These are phyloP conservation scores for Cygnus olor DNA, from an alignment of 2,797 vertebrate species.

Conservation along the genomic window DNA sequence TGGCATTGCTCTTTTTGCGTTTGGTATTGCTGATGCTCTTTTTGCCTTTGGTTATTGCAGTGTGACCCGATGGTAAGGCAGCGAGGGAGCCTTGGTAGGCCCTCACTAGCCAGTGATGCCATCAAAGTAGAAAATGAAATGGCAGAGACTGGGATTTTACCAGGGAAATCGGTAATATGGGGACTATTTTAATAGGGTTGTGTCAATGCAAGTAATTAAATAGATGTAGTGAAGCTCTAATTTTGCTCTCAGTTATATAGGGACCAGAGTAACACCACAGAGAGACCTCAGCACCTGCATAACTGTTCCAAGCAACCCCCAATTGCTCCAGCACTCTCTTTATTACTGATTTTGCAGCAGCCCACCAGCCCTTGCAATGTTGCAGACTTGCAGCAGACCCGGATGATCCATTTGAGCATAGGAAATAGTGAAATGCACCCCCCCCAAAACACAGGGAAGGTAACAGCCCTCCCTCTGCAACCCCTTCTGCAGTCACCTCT, in stretches of 20 bases:
- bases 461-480: not conserved
- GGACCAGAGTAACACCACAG: not conserved
- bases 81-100: not conserved
- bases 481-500: conserved; percentile 19
- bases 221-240: not conserved
- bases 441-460: not conserved
- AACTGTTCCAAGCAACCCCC: not conserved
- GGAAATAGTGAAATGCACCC: not conserved
- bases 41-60: not conserved
- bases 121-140: not conserved
- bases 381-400: not conserved
- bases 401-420: not conserved
- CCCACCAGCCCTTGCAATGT: not conserved
- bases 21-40: not conserved
- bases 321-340: not conserved
- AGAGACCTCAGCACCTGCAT: not conserved
- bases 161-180: accelerated
- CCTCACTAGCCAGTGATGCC: not conserved
- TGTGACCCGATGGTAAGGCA: accelerated
- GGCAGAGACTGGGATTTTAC: not conserved
- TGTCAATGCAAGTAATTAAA: not conserved
- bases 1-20: not conserved
- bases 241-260: not conserved
- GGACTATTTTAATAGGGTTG: not conserved
- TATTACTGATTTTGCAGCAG: not conserved